These are phyloP conservation scores for Paramisgurnus dabryanus DNA, from an alignment of 2,113 vertebrate species.

Conservation along the genomic window DNA sequence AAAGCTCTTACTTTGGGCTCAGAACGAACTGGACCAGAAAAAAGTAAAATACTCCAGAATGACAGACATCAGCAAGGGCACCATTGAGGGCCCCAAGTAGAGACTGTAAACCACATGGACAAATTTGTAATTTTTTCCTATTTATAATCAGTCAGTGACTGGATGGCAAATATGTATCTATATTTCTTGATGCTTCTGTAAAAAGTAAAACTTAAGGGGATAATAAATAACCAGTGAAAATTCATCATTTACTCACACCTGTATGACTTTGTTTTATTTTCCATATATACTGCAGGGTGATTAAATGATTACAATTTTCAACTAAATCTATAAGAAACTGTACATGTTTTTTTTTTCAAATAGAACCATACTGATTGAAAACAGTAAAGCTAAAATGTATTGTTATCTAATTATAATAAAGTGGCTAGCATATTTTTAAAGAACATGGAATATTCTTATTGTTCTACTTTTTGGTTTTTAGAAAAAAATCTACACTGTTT, in stretches of 20 bases:
- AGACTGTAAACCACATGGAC: constrained; percentile 61
- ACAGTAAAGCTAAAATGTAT: constrained; percentile 45
- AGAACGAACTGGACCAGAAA: constrained; percentile 99
- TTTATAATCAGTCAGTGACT: constrained; percentile 78
- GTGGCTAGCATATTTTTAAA: constrained; percentile 28
- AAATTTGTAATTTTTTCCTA: constrained; percentile 58
- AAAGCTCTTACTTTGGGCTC: constrained; percentile 96
- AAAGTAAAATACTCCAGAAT: constrained; percentile 99
- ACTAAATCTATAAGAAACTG: constrained; percentile 58
- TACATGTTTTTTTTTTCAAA: constrained; percentile 71
- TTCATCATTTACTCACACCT: too few relatives aligned
- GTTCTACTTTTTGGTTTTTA: constrained; percentile 5
- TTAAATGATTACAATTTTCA: too few relatives aligned
- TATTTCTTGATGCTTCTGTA: constrained; percentile 62
- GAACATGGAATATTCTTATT: constrained; percentile 2
- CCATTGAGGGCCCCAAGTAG: constrained; percentile 96
- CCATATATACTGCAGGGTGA: too few relatives aligned
- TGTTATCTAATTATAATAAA: constrained; percentile 49
- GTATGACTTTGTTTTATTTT: too few relatives aligned
- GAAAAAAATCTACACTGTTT: constrained; percentile 16
- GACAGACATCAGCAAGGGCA: constrained; percentile 97
- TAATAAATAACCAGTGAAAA: too few relatives aligned
- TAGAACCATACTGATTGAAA: constrained; percentile 55
- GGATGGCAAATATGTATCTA: constrained; percentile 69
- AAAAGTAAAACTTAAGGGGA: constrained; percentile 40